A percentile compares a stretch with the other conserved stretches of the same genome.
Evolutionary conservation across 1,140 invertebrate species (phyloP).

Genomic region (Drosophila azteca): DNA sequence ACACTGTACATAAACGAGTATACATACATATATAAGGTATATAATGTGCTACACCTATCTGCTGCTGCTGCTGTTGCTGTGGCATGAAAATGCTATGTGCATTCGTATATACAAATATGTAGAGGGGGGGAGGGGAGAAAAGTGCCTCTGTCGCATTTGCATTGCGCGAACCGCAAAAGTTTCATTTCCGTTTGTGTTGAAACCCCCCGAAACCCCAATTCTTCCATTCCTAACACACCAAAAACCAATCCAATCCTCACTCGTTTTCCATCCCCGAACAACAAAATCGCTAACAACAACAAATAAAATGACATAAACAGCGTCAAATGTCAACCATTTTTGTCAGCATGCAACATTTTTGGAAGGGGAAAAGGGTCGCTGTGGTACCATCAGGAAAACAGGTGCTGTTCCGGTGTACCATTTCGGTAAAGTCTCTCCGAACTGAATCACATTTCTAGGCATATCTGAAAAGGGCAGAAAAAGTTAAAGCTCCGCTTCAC

Average conservation of each 20-base stretch:
- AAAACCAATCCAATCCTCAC: conserved; percentile 1
- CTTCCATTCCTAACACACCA: conserved; percentile 12
- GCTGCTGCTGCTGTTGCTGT: background rate
- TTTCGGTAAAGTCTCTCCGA: too few species aligned
- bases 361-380: background rate
- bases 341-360: conserved; percentile 20
- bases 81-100: background rate
- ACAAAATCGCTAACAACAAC: conserved; percentile 12
- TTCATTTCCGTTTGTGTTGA: conserved; percentile 58
- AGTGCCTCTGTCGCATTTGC: conserved; percentile 43
- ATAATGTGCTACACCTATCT: background rate
- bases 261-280: too few species aligned
- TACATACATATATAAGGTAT: conserved; percentile 4
- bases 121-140: background rate
- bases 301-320: conserved; percentile 63
- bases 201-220: background rate
- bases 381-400: background rate
- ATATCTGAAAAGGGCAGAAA: too few species aligned
- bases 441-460: too few species aligned
- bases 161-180: conserved; percentile 63
- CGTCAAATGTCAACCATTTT: conserved; percentile 55
- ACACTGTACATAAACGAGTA: conserved; percentile 1
- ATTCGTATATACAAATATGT: conserved; percentile 2
- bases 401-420: too few species aligned
- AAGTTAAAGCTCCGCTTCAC: too few species aligned